Conservation (phyloP, 1,140 invertebrate genomes). For the Melipona quadrifasciata region DNA sequence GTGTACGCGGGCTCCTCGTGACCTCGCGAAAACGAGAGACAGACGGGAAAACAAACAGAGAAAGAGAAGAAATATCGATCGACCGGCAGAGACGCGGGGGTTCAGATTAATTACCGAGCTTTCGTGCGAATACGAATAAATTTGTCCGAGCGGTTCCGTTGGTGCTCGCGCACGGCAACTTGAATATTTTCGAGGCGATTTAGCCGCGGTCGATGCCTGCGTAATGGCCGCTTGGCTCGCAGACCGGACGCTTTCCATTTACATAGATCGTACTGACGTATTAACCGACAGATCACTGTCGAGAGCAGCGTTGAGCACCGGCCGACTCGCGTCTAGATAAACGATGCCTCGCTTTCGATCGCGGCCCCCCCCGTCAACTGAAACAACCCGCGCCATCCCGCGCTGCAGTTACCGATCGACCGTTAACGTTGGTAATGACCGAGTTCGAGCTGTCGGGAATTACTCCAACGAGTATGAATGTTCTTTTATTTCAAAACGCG, state of each 20-base stretch:
- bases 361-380: neutral
- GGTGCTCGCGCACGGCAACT: neutral
- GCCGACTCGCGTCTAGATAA: neutral
- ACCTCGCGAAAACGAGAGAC: neutral
- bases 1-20: neutral
- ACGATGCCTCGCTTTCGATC: conserved; percentile 23
- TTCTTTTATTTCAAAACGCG: neutral
- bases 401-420: neutral
- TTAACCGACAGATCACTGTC: conserved; percentile 34
- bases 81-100: neutral
- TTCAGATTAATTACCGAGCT: neutral
- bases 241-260: conserved; percentile 34
- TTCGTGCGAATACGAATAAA: neutral
- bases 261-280: conserved; percentile 37
- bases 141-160: conserved; percentile 9
- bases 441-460: too few relatives aligned
- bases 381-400: neutral
- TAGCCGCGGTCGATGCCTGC: conserved; percentile 16
- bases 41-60: neutral
- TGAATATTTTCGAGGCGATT: conserved; percentile 29
- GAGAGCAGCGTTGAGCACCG: conserved; percentile 3
- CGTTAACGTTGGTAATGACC: neutral
- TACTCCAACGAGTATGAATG: neutral
- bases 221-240: neutral
- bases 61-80: neutral